A percentile compares a stretch with the other conserved stretches of the same genome.
These are phyloP conservation scores for Furnarius figulus DNA, from an alignment of 2,113 vertebrate species.

Conservation along the genomic window DNA sequence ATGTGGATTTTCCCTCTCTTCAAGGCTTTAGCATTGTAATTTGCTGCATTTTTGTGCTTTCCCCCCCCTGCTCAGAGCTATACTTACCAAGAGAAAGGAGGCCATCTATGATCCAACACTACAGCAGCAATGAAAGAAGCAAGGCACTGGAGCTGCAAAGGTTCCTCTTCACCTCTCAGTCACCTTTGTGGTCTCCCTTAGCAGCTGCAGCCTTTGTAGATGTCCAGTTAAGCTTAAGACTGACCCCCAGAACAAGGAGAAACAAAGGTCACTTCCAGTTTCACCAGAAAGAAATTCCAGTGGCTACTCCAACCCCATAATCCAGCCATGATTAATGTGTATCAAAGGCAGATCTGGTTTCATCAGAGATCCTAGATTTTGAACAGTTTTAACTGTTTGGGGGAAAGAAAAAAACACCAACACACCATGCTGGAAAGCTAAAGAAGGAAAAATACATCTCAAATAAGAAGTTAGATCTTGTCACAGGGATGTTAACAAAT, in stretches of 20 bases:
- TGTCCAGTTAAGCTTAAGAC: constrained; percentile 7
- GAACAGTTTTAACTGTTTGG: not conserved
- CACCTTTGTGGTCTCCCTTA: constrained; percentile 11
- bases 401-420: not conserved
- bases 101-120: accelerated
- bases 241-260: constrained; percentile 26
- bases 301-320: constrained; percentile 48
- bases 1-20: not conserved
- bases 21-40: not conserved
- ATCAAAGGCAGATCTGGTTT: constrained; percentile 10
- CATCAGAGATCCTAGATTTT: not conserved
- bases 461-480: not conserved
- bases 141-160: not conserved
- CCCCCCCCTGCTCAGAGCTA: not conserved
- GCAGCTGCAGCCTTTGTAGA: constrained; percentile 23
- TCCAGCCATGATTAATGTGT: constrained; percentile 22
- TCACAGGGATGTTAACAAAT: not conserved
- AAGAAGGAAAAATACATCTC: not conserved
- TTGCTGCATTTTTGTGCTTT: not conserved
- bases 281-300: constrained; percentile 48
- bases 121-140: not conserved
- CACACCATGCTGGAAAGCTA: not conserved
- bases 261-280: constrained; percentile 49
- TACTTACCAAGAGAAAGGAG: not conserved
- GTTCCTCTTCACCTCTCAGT: not conserved